Base-by-base conservation (phyloP, 1,140 invertebrate species). In the Papilio aristodemus region DNA sequence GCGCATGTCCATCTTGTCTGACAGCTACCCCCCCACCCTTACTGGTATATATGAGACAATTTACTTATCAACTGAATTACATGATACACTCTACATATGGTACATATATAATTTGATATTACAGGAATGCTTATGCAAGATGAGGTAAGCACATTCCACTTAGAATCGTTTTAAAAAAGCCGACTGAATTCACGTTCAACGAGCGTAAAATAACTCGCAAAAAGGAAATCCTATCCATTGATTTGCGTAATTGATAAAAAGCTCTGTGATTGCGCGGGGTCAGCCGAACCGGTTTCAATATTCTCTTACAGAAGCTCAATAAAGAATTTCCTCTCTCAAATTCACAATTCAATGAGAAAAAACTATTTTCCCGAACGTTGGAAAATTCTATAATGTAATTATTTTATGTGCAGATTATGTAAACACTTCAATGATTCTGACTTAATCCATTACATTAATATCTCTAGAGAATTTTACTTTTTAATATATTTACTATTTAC, bases 171-270 rank as follows among this genome's bases (percentile, higher is more conserved):
- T 60, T 62, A 64, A 64, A 64, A 63, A 27, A 54, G 19, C 25
- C 62, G 17, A 27, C 13, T 32, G 41, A 64, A 64, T 64, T 64
- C 62, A 17, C 11, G 39, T 64, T 46, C 38, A 64, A 64, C 62
- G 62, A 64, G 62, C 62, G 62, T 41, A 43, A 64, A 64, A 64
- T 64, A 43, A 64, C 62, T 64, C 62, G 22, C 62, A 64, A 64
- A 58, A 64, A 39, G 19, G 62, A 64, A 64, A 64, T 43, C 62
- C 62, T 32, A 64, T 64, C 62, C 38, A 64, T 64, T 64, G 62
- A 64, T 64, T 64, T 64, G 62, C 62, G 62, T 64, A 64, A 64
- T 64, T 64, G 62, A 64, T 64, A 64, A 64, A 63, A 64, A 64
- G 62, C 62, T 13, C 62, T 64, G 62, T 64, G 62, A 64, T 64